phyloP scores from a whole-genome alignment of 2,797 vertebrate genomes.

The Enteromius thamalakanensis region DNA sequence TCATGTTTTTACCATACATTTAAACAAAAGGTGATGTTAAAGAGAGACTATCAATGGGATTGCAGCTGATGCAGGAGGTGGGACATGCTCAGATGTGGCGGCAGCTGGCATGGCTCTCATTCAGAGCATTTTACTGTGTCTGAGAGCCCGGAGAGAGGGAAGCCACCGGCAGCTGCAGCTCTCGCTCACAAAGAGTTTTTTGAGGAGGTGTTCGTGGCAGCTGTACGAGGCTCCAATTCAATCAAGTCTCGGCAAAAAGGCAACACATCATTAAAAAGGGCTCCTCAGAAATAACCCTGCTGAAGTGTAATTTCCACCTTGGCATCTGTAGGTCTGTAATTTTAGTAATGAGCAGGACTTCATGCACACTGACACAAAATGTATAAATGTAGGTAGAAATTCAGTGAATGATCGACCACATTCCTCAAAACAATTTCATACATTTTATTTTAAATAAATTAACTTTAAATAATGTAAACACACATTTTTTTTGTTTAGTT shows the following conservation, averaged over 20 bases:
- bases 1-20: background rate
- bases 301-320: background rate
- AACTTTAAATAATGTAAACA: background rate
- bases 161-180: constrained; percentile 49
- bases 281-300: background rate
- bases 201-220: constrained; percentile 44
- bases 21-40: constrained; percentile 37
- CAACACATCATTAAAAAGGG: constrained; percentile 28
- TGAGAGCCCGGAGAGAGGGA: constrained; percentile 22
- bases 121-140: constrained; percentile 34
- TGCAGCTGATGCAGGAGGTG: constrained; percentile 30
- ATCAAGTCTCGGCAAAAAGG: constrained; percentile 9
- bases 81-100: constrained; percentile 28
- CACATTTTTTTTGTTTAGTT: background rate
- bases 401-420: background rate
- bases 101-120: constrained; percentile 47
- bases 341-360: constrained; percentile 8
- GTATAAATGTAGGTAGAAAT: background rate
- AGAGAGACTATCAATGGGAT: constrained; percentile 15
- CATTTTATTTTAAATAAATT: background rate
- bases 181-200: constrained; percentile 42
- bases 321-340: background rate
- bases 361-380: background rate
- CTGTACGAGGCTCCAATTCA: constrained; percentile 34
- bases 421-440: background rate